A percentile compares a stretch with the other conserved stretches of the same genome.
These are phyloP conservation scores for Microcebus ravelobensis DNA, from an alignment of 2,113 vertebrate species.

Conservation along the genomic window DNA sequence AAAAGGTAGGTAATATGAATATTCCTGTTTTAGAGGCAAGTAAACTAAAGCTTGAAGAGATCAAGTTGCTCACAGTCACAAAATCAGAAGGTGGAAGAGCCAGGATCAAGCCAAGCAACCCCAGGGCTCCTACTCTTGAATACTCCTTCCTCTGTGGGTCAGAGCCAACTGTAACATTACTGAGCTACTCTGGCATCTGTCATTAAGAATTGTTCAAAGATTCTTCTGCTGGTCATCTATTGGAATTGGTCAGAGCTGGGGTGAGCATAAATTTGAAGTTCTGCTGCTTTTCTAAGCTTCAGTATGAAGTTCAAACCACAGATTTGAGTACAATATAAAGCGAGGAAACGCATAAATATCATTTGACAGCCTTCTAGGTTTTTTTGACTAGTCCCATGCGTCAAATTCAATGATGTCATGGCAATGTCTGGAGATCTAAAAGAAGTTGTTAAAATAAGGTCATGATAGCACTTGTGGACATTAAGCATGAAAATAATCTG, in stretches of 20 bases:
- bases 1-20: not conserved
- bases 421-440: not conserved
- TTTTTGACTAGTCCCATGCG: not conserved
- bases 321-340: not conserved
- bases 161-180: not conserved
- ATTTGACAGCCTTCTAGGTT: not conserved
- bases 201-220: not conserved
- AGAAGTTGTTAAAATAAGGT: not conserved
- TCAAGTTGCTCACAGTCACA: not conserved
- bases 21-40: not conserved
- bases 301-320: not conserved
- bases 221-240: not conserved
- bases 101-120: not conserved
- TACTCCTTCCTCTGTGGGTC: not conserved
- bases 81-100: not conserved
- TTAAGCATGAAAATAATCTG: not conserved
- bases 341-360: not conserved
- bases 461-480: not conserved
- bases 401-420: slow-evolving; percentile 44
- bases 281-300: slow-evolving; percentile 25
- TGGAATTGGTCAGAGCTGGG: not conserved
- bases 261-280: not conserved
- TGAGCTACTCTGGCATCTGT: not conserved
- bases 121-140: not conserved
- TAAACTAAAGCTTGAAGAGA: slow-evolving; percentile 17